Conservation (phyloP, 2,113 vertebrate genomes). For the Nothobranchius kuhntae region DNA sequence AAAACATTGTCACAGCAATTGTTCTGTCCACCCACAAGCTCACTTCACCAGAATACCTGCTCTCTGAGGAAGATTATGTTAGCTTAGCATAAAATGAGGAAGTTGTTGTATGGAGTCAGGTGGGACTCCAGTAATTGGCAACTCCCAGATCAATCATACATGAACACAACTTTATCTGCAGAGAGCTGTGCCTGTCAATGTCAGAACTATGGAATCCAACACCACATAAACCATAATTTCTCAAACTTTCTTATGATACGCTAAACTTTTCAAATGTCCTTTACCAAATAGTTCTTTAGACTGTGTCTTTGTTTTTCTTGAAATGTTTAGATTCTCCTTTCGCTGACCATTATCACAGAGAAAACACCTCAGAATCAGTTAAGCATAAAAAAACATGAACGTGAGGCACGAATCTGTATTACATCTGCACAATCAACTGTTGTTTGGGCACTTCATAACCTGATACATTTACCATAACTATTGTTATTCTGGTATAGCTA, state of each 20-base stretch:
- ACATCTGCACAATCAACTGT: too few relatives aligned
- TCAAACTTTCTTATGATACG: too few relatives aligned
- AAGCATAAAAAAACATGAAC: too few relatives aligned
- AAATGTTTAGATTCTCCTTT: too few relatives aligned
- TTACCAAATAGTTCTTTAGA: too few relatives aligned
- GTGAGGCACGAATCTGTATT: too few relatives aligned
- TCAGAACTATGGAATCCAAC: not conserved
- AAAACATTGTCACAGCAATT: conserved; percentile 2
- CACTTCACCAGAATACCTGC: not conserved
- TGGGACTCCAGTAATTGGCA: not conserved
- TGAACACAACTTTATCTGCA: not conserved
- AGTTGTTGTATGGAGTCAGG: not conserved
- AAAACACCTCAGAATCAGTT: too few relatives aligned
- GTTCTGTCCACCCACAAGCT: conserved; percentile 1
- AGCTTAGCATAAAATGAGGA: not conserved
- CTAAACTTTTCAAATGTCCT: not conserved
- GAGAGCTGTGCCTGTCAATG: not conserved
- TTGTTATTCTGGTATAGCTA: not conserved
- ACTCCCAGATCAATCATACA: not conserved
- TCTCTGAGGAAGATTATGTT: not conserved
- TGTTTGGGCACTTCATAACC: too few relatives aligned
- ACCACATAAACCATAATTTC: too few relatives aligned
- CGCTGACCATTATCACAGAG: too few relatives aligned
- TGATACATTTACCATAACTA: too few relatives aligned
- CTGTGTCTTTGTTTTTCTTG: too few relatives aligned